A percentile compares a stretch with the other conserved stretches of the same genome.
Evolutionary conservation across 2,113 vertebrate species (phyloP).

Genomic region (Bubo scandiacus): DNA sequence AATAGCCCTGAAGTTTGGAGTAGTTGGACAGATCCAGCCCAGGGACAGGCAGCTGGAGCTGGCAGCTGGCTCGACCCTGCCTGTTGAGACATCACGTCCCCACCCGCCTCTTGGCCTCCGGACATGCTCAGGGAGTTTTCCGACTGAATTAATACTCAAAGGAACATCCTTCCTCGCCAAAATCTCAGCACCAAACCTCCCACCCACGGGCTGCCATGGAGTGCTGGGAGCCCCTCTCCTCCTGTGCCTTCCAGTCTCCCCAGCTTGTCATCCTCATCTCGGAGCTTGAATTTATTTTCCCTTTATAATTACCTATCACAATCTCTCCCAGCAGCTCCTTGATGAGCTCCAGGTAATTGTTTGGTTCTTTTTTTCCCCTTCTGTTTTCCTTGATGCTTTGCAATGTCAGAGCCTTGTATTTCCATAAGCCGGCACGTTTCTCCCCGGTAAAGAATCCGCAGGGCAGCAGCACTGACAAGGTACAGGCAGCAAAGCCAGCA

Average conservation of each 20-base stretch:
- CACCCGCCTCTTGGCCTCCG: neutral
- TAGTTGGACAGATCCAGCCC: neutral
- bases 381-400: neutral
- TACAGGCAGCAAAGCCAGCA: neutral
- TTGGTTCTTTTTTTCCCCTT: neutral
- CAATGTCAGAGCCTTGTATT: conserved; percentile 55
- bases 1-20: neutral
- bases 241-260: neutral
- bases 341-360: conserved; percentile 59
- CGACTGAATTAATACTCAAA: accelerated
- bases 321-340: conserved; percentile 41
- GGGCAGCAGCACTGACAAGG: neutral
- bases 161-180: neutral
- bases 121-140: neutral
- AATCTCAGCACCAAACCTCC: neutral
- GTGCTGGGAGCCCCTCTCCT: neutral
- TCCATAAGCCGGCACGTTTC: conserved; percentile 19
- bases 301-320: conserved; percentile 54
- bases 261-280: neutral
- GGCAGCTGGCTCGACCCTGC: neutral
- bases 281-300: conserved; percentile 51
- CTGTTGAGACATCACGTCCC: neutral
- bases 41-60: neutral
- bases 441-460: neutral
- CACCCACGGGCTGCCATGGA: accelerated